Conservation (phyloP, 2,113 vertebrate species). For the Hyla sarda region DNA sequence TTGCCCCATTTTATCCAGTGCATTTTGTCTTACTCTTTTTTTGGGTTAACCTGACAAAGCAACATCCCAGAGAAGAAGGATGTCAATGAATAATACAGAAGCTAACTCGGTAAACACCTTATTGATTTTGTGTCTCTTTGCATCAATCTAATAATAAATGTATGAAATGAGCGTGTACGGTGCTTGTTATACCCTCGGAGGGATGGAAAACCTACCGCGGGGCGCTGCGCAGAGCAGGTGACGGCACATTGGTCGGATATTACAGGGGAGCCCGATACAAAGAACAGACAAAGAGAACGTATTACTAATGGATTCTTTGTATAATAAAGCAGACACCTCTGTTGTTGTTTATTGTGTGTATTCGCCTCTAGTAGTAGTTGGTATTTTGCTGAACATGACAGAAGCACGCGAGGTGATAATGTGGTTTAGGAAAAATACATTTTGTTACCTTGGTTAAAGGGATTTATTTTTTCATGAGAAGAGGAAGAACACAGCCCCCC, state of each 20-base stretch:
- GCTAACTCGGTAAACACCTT: conserved; percentile 22
- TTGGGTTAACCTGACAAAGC: not conserved
- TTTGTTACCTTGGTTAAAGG: not conserved
- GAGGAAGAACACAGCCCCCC: not conserved
- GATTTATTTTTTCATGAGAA: not conserved
- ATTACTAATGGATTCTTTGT: not conserved
- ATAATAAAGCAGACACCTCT: not conserved
- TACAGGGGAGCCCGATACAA: not conserved
- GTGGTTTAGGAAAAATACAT: not conserved
- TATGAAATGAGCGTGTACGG: conserved; percentile 7
- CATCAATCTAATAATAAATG: conserved; percentile 33
- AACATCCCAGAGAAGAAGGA: not conserved
- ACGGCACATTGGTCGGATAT: not conserved
- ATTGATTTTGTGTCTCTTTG: conserved; percentile 40
- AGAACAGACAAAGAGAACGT: not conserved
- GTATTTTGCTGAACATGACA: not conserved
- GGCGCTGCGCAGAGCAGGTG: not conserved
- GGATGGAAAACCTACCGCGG: conserved; percentile 14
- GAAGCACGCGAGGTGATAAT: not conserved
- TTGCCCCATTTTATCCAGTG: not conserved
- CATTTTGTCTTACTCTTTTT: too few relatives aligned
- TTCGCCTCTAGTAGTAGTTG: conserved; percentile 6
- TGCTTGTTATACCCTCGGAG: conserved; percentile 7
- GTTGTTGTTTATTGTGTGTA: not conserved
- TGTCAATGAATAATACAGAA: conserved; percentile 6